Percentiles rank a stretch among this genome's conserved stretches.
Conservation (phyloP, 2,888 invertebrate species). For the Gymnoscelis rufifasciata region DNA sequence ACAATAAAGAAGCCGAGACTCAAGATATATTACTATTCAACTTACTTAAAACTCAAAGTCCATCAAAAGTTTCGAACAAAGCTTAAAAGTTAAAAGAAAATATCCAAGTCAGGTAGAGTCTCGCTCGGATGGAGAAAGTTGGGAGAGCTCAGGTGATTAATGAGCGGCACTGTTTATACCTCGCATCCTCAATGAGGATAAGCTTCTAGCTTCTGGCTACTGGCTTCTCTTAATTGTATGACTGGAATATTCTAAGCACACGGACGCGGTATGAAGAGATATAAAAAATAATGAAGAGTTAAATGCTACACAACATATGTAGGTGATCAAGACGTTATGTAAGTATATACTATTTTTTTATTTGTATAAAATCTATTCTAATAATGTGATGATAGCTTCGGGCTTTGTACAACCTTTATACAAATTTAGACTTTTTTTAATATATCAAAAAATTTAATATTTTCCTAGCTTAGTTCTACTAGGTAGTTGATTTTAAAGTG, state of each 20-base stretch:
- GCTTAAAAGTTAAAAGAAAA: conserved; percentile 79
- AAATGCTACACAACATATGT: too few relatives aligned
- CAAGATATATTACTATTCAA: conserved; percentile 77
- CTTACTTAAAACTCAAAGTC: conserved; percentile 76
- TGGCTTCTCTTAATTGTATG: background rate
- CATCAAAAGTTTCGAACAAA: conserved; percentile 75
- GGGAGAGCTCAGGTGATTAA: conserved; percentile 59
- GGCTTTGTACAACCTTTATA: too few relatives aligned
- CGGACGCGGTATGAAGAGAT: background rate
- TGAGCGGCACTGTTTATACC: conserved; percentile 65
- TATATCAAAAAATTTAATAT: too few relatives aligned
- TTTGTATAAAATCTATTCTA: too few relatives aligned
- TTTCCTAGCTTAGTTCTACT: too few relatives aligned
- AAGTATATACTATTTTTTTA: too few relatives aligned
- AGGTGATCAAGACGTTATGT: too few relatives aligned
- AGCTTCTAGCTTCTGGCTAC: conserved; percentile 38
- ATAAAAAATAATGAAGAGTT: background rate
- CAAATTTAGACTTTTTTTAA: too few relatives aligned
- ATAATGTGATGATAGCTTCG: too few relatives aligned
- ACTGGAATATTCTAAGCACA: background rate
- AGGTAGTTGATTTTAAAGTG: too few relatives aligned
- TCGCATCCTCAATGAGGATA: conserved; percentile 65
- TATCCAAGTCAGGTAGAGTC: conserved; percentile 74
- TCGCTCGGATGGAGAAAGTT: conserved; percentile 71
- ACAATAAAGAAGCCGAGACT: conserved; percentile 50